These are phyloP conservation scores for Lasioglossum figueresi DNA, from an alignment of 2,888 invertebrate genomes.

Conservation along the genomic window DNA sequence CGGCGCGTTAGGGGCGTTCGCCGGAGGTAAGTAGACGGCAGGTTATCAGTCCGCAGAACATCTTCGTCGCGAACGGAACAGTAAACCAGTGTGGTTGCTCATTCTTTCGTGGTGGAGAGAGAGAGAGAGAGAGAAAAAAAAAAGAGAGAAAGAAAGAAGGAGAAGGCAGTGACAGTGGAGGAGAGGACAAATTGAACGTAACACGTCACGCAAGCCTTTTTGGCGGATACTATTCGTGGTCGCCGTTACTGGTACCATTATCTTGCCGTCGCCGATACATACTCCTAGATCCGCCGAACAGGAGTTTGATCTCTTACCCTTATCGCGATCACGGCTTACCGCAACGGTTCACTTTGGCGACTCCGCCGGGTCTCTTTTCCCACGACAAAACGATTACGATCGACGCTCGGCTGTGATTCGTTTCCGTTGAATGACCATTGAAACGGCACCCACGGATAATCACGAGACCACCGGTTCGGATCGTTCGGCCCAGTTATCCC, in stretches of 20 bases:
- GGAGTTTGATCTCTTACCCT: constrained; percentile 28
- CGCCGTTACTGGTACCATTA: constrained; percentile 26
- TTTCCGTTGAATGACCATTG: constrained; percentile 10
- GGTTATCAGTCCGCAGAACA: constrained; percentile 83
- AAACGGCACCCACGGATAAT: constrained; percentile 16
- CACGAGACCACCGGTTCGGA: constrained; percentile 28
- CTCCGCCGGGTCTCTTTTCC: background rate
- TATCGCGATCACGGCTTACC: background rate
- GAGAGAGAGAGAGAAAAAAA: constrained; percentile 22
- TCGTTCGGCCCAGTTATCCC: background rate
- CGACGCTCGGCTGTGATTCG: constrained; percentile 13
- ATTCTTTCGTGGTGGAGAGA: constrained; percentile 60
- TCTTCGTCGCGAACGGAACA: constrained; percentile 81
- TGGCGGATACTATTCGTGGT: constrained; percentile 48
- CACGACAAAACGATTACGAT: constrained; percentile 3
- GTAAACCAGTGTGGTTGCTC: constrained; percentile 65
- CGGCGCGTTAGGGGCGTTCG: constrained; percentile 77
- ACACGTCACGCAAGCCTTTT: constrained; percentile 39
- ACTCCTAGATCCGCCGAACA: constrained; percentile 38
- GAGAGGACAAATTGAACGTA: constrained; percentile 59
- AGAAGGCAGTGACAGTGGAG: constrained; percentile 41
- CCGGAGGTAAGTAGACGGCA: constrained; percentile 82
- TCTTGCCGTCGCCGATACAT: constrained; percentile 27
- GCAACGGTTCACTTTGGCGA: background rate
- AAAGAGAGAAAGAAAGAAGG: constrained; percentile 30